Evolutionary conservation across 2,888 invertebrate genomes (phyloP), one percentile per base, ranked within the genome.

Genomic region (Sminthurinus aureus): DNA sequence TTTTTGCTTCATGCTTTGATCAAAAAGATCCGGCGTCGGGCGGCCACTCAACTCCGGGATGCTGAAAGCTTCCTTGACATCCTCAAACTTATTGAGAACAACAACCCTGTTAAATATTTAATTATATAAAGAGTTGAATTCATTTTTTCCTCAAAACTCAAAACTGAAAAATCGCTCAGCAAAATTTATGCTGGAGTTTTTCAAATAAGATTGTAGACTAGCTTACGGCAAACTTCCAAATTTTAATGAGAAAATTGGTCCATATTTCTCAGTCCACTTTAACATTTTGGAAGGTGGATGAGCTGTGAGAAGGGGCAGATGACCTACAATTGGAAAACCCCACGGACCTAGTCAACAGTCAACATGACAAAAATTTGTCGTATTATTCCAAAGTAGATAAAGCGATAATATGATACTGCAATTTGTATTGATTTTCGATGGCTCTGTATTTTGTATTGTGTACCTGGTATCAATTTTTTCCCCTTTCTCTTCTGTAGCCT

Each of bases 181-280:
- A n/a, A n/a, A n/a, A n/a, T n/a, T n/a, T n/a, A n/a, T n/a, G n/a
- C n/a, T n/a, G n/a, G n/a, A n/a, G n/a, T n/a, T n/a, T n/a, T n/a
- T n/a, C n/a, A 67, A 67, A 67, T n/a, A 67, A 20, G n/a, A 67
- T 67, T 67, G 67, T 67, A n/a, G 9, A 67, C 8, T n/a, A 8
- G n/a, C 67, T 12, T 67, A 67, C 67, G 67, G 67, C 6, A 67
- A n/a, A 67, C 67, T 67, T 67, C 67, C 67, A 67, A 67, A 67
- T 67, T 67, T 67, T 13, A 67, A n/a, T 6, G 67, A 67, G n/a
- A 67, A 8, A 13, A 67, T 67, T 13, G 67, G 67, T 67, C 67
- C 67, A 13, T 20, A 18, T 20, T 67, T 67, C n/a, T 67, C 67
- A 6, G n/a, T 20, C 67, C 67, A 67, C n/a, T 67, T 67, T 6